Base-by-base conservation (phyloP, 2,797 vertebrate species). In the Scomberomorus guttatus region DNA sequence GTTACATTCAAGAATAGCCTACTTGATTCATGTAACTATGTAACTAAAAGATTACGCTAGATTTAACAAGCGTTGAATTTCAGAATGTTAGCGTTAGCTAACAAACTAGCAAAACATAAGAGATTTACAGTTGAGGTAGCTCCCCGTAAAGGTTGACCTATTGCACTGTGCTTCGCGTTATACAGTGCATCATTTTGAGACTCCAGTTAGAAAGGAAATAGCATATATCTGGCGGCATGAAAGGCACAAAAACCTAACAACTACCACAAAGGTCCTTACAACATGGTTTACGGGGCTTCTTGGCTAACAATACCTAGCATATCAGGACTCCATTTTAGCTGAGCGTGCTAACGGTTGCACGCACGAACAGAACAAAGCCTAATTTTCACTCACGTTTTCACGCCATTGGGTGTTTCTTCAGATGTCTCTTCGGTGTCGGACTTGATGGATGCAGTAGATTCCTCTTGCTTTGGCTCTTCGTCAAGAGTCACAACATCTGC, bases 381-480 rank as follows among this genome's bases (percentile, higher is more conserved):
- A 1, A 13, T 34, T 66, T 67, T 5, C 2, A 89, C 76, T 93
- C 88, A 96, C 96, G 93, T 94, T 92, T 95, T 95, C 62, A 93
- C 89, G 52, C 95, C 95, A 69, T 96, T 96, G 0, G 92, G 92
- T 58, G 91, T 92, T 37, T 96, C 95, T 60, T 89, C 63, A 7
- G 46, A 18, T 9, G 46, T 50, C 6, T 92, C 93, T 6, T 87
- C 87, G 9, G 64, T 18, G 13, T 95, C 93, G 2, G 82, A 87
- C n/a, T 85, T 72, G 13, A 76, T 55, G 3, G 86, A 70, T 1
- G 52, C 79, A 13, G 51, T 39, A 0, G 71, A 81, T 17, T 92
- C 92, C 6, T 92, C 90, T 24, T 83, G 67, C 48, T 87, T 89
- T 8, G 55, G 46, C 14, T 91, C 92, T 10, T 89, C 86, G 0